Percentiles rank a stretch among this genome's conserved stretches.
phyloP scores from a whole-genome alignment of 2,888 invertebrate genomes.

The Colostygia pectinataria region DNA sequence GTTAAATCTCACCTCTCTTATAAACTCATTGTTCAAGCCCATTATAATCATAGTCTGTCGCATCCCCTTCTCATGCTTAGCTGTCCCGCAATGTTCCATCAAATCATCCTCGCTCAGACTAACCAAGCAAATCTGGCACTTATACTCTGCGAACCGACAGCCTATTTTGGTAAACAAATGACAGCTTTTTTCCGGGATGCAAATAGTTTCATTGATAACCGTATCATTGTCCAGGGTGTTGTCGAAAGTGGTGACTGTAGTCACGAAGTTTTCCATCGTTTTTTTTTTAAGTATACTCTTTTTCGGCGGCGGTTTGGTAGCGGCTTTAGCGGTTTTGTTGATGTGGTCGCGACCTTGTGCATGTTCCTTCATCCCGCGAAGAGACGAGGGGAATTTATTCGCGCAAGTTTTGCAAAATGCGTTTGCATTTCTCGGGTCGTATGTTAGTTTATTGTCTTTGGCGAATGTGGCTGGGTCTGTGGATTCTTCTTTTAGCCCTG shows the following conservation, averaged over 20 bases:
- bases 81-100: neutral
- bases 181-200: conserved; percentile 34
- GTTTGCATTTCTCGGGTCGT: conserved; percentile 32
- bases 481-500: neutral
- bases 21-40: conserved; percentile 15
- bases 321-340: conserved; percentile 21
- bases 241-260: neutral
- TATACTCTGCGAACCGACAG: neutral
- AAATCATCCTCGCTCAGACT: conserved; percentile 12
- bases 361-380: conserved; percentile 48
- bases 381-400: conserved; percentile 37
- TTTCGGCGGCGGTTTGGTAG: conserved; percentile 4
- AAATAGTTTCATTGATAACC: conserved; percentile 44
- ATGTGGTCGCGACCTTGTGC: conserved; percentile 43
- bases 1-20: conserved; percentile 30
- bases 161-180: conserved; percentile 29
- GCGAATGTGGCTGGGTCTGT: conserved; percentile 32
- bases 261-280: neutral
- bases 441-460: conserved; percentile 38
- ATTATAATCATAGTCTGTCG: neutral
- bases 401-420: conserved; percentile 43
- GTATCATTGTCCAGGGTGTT: conserved; percentile 15
- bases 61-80: conserved; percentile 18
- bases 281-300: neutral
- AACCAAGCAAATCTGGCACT: conserved; percentile 21